Evolutionary conservation across 2,797 vertebrate species (phyloP).

Genomic region (Cynopterus sphinx): DNA sequence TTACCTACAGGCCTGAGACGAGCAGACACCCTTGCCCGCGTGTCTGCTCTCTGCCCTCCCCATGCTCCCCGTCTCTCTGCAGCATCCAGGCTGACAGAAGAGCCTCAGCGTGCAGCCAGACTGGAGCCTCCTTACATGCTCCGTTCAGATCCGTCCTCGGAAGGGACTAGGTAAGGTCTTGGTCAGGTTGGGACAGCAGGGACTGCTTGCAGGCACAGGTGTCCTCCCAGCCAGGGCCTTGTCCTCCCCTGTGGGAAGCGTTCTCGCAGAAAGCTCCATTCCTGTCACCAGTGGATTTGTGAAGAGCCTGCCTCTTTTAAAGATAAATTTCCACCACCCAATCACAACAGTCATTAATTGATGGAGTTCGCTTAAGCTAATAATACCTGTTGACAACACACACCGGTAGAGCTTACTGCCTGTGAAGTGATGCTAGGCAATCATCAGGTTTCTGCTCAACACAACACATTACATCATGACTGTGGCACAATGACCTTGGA

Average conservation of each 20-base stretch:
- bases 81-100: background rate
- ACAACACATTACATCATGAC: constrained; percentile 14
- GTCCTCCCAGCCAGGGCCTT: background rate
- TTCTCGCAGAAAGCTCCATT: background rate
- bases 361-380: constrained; percentile 56
- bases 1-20: fast-evolving
- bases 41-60: fast-evolving
- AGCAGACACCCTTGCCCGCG: background rate
- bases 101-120: background rate
- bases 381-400: constrained; percentile 59
- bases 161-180: background rate
- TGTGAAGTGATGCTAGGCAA: constrained; percentile 42
- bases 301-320: background rate
- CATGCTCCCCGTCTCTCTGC: background rate
- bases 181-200: background rate
- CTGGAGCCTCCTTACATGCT: background rate
- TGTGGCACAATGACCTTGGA: background rate
- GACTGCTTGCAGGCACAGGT: background rate
- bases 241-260: background rate
- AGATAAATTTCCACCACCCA: constrained; percentile 12
- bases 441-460: constrained; percentile 66
- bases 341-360: constrained; percentile 57
- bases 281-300: background rate
- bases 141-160: background rate
- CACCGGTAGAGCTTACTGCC: constrained; percentile 46